A percentile compares a stretch with the other conserved stretches of the same genome.
These are phyloP conservation scores for Rhyacichthys aspro DNA, from an alignment of 2,797 vertebrate genomes.

Conservation along the genomic window DNA sequence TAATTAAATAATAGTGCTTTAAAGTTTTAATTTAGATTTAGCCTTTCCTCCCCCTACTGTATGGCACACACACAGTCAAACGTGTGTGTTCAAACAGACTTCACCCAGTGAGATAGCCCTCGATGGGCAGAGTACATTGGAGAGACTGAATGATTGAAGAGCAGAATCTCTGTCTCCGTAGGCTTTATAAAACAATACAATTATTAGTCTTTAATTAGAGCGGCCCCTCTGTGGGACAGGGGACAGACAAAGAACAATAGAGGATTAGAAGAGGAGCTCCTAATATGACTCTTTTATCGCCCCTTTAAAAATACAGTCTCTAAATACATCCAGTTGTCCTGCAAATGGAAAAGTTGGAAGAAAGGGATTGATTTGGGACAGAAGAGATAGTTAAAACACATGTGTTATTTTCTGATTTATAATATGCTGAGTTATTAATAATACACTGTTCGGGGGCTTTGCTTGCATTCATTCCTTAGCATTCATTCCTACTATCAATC, in stretches of 20 bases:
- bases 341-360: constrained; percentile 26
- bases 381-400: background rate
- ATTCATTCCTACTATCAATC: too few relatives aligned
- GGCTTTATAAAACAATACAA: constrained; percentile 80
- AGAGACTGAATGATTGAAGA: constrained; percentile 71
- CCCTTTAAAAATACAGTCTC: constrained; percentile 61
- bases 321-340: constrained; percentile 54
- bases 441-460: too few relatives aligned
- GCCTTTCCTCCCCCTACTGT: constrained; percentile 72
- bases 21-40: constrained; percentile 99
- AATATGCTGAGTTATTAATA: too few relatives aligned
- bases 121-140: constrained; percentile 45
- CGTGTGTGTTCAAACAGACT: constrained; percentile 45
- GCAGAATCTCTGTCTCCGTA: constrained; percentile 73
- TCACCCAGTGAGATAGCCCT: constrained; percentile 66
- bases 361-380: constrained; percentile 19
- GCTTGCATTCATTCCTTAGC: too few relatives aligned
- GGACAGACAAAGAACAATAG: constrained; percentile 73
- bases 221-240: constrained; percentile 65
- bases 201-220: constrained; percentile 82
- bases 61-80: constrained; percentile 57
- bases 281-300: constrained; percentile 73
- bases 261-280: constrained; percentile 72
- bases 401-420: background rate
- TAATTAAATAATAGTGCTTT: constrained; percentile 99